Evolutionary conservation across 2,113 vertebrate genomes (phyloP).

Genomic region (Indri indri): DNA sequence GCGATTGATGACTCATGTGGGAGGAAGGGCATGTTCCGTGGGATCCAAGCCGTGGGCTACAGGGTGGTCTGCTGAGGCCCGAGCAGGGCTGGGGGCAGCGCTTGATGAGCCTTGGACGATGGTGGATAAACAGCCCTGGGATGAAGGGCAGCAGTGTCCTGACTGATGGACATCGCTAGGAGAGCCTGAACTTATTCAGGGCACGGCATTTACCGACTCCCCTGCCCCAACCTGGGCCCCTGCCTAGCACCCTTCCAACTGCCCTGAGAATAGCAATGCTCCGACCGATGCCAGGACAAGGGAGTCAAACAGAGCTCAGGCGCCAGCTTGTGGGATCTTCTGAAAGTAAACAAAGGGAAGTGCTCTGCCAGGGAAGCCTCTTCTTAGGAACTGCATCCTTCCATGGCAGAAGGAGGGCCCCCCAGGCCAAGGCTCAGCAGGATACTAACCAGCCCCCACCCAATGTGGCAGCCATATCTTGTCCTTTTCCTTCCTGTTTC

Average conservation of each 20-base stretch:
- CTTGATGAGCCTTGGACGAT: background rate
- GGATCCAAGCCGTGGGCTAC: background rate
- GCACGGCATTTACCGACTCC: background rate
- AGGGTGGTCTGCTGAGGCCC: background rate
- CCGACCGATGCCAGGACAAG: background rate
- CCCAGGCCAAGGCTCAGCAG: background rate
- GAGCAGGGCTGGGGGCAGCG: background rate
- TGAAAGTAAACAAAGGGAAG: background rate
- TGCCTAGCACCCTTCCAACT: background rate
- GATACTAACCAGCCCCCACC: background rate
- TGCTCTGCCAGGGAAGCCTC: background rate
- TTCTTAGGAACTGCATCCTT: background rate
- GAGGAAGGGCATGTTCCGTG: background rate
- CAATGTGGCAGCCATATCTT: background rate
- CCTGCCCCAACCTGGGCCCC: background rate
- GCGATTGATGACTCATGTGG: background rate
- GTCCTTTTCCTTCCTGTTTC: background rate
- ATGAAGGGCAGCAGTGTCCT: background rate
- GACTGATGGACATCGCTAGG: background rate
- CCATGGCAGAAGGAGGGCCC: background rate
- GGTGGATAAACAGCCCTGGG: fast-evolving
- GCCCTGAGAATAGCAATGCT: background rate
- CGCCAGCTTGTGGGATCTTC: background rate
- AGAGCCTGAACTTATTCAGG: background rate
- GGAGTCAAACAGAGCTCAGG: background rate